Percentiles rank a stretch among this genome's conserved stretches.
Conservation (phyloP, 2,888 invertebrate species). For the Lepidochitona cinerea region DNA sequence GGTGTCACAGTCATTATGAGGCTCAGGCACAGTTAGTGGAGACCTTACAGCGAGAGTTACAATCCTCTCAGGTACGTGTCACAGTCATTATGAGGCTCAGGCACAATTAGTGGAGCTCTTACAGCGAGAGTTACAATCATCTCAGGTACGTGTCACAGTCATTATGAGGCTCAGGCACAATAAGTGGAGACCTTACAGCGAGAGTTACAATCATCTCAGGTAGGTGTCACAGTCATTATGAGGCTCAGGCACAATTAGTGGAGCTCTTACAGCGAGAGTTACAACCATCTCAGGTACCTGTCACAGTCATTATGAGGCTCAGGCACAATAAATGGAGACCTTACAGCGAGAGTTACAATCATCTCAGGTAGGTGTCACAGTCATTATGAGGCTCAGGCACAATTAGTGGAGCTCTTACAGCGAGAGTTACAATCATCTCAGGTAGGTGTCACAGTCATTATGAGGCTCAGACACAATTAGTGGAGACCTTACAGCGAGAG, state of each 20-base stretch:
- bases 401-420: background rate
- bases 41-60: slow-evolving; percentile 76
- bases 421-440: background rate
- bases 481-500: background rate
- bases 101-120: slow-evolving; percentile 75
- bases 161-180: background rate
- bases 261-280: slow-evolving; percentile 77
- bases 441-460: background rate
- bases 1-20: slow-evolving; percentile 78
- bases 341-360: slow-evolving; percentile 77
- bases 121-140: slow-evolving; percentile 76
- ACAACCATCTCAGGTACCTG: slow-evolving; percentile 74
- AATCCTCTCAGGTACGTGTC: slow-evolving; percentile 76
- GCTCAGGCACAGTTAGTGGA: slow-evolving; percentile 77
- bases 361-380: slow-evolving; percentile 73
- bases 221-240: slow-evolving; percentile 77
- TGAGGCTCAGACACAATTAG: background rate
- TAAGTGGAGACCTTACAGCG: background rate
- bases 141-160: slow-evolving; percentile 72
- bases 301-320: slow-evolving; percentile 78
- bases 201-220: slow-evolving; percentile 77
- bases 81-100: slow-evolving; percentile 78
- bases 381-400: background rate
- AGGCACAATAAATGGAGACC: slow-evolving; percentile 75
- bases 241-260: slow-evolving; percentile 77